phyloP scores from a whole-genome alignment of 2,888 invertebrate genomes.

The Lithophane leautieri region DNA sequence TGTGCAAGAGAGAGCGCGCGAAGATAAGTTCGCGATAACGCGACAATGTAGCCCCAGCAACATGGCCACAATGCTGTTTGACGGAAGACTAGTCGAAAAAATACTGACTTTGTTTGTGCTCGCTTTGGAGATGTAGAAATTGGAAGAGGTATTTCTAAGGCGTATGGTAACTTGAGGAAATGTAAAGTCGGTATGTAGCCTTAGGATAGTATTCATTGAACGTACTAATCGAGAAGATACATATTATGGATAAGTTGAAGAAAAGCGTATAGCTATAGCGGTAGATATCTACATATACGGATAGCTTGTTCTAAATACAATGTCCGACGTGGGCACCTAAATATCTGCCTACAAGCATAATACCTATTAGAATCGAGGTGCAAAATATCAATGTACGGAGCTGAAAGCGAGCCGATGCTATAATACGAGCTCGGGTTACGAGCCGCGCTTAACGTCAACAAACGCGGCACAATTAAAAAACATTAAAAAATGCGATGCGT shows the following conservation, averaged over 20 bases:
- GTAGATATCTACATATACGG: neutral
- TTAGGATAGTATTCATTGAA: neutral
- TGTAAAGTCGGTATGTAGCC: neutral
- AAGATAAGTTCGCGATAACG: no score
- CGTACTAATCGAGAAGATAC: slow-evolving; percentile 9
- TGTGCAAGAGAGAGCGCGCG: no score
- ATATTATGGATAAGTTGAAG: slow-evolving; percentile 25
- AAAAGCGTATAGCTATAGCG: slow-evolving; percentile 9
- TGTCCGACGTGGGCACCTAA: slow-evolving; percentile 25
- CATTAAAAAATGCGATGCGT: slow-evolving; percentile 87
- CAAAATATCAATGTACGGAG: slow-evolving; percentile 50
- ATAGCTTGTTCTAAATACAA: slow-evolving; percentile 31
- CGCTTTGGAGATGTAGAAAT: neutral
- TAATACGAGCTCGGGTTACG: slow-evolving; percentile 73
- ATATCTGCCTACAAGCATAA: slow-evolving; percentile 42
- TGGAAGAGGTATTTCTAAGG: neutral
- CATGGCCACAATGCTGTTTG: neutral
- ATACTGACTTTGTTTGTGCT: neutral
- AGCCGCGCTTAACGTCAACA: slow-evolving; percentile 77
- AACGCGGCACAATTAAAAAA: slow-evolving; percentile 84
- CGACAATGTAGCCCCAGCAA: no score
- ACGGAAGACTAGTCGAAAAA: slow-evolving; percentile 8
- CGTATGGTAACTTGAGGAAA: neutral
- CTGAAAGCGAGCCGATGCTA: slow-evolving; percentile 71
- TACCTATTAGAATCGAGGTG: slow-evolving; percentile 41